These are phyloP conservation scores for Xiphorhynchus erythropygius DNA, from an alignment of 2,797 vertebrate genomes.

Conservation along the genomic window DNA sequence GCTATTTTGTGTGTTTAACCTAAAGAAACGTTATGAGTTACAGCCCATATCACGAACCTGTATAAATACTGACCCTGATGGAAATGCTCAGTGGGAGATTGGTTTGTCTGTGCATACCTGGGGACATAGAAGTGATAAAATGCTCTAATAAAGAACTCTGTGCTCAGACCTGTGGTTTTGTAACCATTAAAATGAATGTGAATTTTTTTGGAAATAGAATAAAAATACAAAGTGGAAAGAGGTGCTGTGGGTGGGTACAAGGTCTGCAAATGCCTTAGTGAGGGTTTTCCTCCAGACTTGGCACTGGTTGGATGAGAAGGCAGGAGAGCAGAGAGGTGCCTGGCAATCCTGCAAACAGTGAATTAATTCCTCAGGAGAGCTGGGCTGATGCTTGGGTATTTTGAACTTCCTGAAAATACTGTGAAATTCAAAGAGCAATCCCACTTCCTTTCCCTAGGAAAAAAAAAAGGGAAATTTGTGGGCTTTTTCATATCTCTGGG, in stretches of 20 bases:
- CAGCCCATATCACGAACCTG: fast-evolving
- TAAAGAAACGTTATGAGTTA: background rate
- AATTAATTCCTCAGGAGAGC: background rate
- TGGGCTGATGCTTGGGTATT: background rate
- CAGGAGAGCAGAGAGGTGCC: background rate
- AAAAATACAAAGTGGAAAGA: background rate
- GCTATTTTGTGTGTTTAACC: background rate
- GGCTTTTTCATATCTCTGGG: background rate
- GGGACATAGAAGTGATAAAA: background rate
- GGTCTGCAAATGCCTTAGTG: background rate
- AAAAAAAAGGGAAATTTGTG: background rate
- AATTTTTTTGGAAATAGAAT: background rate
- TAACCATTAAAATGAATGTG: background rate
- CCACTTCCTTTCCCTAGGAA: background rate
- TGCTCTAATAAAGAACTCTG: background rate
- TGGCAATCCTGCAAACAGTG: background rate
- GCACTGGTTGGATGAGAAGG: background rate
- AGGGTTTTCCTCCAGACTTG: background rate
- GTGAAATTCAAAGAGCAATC: background rate
- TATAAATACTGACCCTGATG: background rate
- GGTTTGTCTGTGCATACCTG: background rate
- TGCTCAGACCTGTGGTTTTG: background rate
- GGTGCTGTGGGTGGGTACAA: background rate
- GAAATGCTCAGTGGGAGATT: background rate
- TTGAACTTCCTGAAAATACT: background rate